Evolutionary conservation across 1,140 invertebrate species (phyloP).

Genomic region (Drosophila azteca): DNA sequence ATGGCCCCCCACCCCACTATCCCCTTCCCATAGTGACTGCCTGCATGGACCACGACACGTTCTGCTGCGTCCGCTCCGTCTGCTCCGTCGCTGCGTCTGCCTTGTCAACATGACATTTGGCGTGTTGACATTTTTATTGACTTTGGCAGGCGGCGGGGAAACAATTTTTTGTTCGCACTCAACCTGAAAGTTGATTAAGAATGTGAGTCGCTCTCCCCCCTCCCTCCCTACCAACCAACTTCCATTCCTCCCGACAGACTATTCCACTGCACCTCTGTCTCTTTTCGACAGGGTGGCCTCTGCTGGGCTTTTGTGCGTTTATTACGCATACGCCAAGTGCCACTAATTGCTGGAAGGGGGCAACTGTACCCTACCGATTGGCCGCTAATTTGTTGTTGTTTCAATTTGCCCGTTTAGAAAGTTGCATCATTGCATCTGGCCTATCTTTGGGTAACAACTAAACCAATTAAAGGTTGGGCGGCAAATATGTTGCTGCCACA

Average conservation of each 20-base stretch:
- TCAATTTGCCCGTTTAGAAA: constrained; percentile 62
- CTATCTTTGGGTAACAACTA: constrained; percentile 64
- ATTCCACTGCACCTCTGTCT: background rate
- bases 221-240: too few relatives aligned
- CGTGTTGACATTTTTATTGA: constrained; percentile 82
- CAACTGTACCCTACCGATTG: constrained; percentile 49
- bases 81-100: constrained; percentile 67
- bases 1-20: too few relatives aligned
- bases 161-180: constrained; percentile 32
- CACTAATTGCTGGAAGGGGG: constrained; percentile 58
- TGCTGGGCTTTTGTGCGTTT: constrained; percentile 35
- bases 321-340: constrained; percentile 75
- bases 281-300: constrained; percentile 30
- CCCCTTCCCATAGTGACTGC: background rate
- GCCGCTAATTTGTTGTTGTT: constrained; percentile 26
- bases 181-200: constrained; percentile 75
- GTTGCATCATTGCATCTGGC: constrained; percentile 57
- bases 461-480: constrained; percentile 75
- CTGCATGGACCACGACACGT: constrained; percentile 39
- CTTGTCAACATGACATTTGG: constrained; percentile 80
- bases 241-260: background rate
- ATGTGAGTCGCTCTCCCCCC: constrained; percentile 38
- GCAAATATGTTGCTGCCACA: constrained; percentile 74
- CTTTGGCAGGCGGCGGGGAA: constrained; percentile 57
- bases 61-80: constrained; percentile 52